Base-by-base conservation (phyloP, 2,888 invertebrate species). In the Protodeltote pygarga region DNA sequence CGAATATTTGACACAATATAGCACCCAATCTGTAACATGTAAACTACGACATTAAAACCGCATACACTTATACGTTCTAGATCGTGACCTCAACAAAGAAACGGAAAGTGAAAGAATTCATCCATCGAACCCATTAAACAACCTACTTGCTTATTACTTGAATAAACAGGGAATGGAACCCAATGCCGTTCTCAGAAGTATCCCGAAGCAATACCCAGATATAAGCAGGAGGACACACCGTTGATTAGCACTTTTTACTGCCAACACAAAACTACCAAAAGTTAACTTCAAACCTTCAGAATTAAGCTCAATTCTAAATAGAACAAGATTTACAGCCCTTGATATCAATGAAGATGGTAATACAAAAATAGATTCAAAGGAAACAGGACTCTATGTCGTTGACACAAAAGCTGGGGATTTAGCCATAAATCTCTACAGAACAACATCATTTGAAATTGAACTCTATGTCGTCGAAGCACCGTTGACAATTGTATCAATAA, bases 211-310 rank as follows among this genome's bases (percentile, higher is more conserved):
- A 73, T 75, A 73, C 74, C 65, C 65, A 63, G 65, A 77, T 81
- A 73, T 76, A 81, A 81, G 75, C 79, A 81, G 79, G 72, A 80
- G 79, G 83, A 83, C 83, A 78, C 75, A 76, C 83, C 70, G 71
- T 80, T 87, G 81, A 87, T 89, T 89, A 89, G 80, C 87, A 77
- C 87, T 79, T 86, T 77, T 80, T 76, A 80, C 75, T 60, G 46
- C 50, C 40, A 45, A 51, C 24, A 40, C 14, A 11, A 40, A 4
- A 44, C 65, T 58, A 54, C 65, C 44, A 75, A 80, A 73, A 63
- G 64, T 48, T 65, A 65, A 68, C 67, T 65, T 71, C 81, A 62
- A 33, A 1, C 8, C 9, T 24, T 27, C 16, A 24, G 19, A 32
- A 53, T 71, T 71, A 74, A 63, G 73, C 54, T 52, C 49, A 68